A percentile compares a stretch with the other conserved stretches of the same genome.
Evolutionary conservation across 1,140 invertebrate species (phyloP).

Genomic region (Ylistrum balloti): DNA sequence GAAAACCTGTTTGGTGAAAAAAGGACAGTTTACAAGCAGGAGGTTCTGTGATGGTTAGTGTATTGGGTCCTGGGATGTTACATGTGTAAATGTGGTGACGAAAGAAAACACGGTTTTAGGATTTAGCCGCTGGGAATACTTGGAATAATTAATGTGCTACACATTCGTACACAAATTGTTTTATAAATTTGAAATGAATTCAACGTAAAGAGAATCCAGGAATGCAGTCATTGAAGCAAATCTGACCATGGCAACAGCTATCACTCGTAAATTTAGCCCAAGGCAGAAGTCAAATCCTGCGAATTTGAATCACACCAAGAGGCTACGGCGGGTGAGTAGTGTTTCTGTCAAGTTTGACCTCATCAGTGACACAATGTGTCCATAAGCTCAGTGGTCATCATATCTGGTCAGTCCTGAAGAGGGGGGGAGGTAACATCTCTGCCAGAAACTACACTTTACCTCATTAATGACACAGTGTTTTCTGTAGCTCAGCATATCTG

Average conservation of each 20-base stretch:
- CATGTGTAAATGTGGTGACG: background rate
- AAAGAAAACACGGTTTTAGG: background rate
- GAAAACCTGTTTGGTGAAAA: background rate
- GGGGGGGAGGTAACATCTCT: background rate
- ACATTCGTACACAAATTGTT: background rate
- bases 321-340: slow-evolving; percentile 62
- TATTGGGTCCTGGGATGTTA: background rate
- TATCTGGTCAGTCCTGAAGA: background rate
- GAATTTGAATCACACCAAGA: slow-evolving; percentile 66
- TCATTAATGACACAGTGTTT: no score
- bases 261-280: slow-evolving; percentile 31
- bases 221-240: background rate
- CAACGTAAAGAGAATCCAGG: background rate
- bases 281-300: slow-evolving; percentile 42
- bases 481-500: background rate
- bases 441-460: no score
- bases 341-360: background rate
- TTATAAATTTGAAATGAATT: slow-evolving; percentile 23
- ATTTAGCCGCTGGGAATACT: background rate
- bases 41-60: background rate
- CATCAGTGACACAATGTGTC: background rate
- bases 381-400: background rate
- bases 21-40: background rate
- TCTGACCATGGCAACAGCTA: slow-evolving; percentile 7
- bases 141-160: slow-evolving; percentile 32